A percentile compares a stretch with the other conserved stretches of the same genome.
phyloP scores from a whole-genome alignment of 1,140 invertebrate species.

The Heliconius nattereri region DNA sequence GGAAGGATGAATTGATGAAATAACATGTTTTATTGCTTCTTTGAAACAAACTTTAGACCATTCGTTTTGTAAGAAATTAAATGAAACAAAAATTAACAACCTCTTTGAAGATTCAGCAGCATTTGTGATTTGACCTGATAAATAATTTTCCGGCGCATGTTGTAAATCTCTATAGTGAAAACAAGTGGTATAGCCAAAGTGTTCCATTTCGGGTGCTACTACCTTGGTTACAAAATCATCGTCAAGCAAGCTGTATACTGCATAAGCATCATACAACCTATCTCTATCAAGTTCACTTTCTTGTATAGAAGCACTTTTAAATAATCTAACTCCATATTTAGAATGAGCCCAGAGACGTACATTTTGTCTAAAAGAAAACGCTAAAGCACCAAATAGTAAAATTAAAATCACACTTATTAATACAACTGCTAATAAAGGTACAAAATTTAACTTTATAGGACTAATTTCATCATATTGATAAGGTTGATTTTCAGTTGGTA shows the following conservation, averaged over 20 bases:
- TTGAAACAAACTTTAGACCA: conserved; percentile 88
- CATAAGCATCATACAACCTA: conserved; percentile 92
- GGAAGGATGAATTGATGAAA: conserved; percentile 84
- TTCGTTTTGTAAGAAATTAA: conserved; percentile 88
- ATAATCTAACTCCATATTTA: conserved; percentile 87
- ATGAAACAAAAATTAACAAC: conserved; percentile 87
- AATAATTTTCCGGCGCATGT: conserved; percentile 85
- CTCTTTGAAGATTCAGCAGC: conserved; percentile 88
- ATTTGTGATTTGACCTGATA: conserved; percentile 89
- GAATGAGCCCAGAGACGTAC: conserved; percentile 88
- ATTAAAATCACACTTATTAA: conserved; percentile 87
- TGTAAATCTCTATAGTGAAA: conserved; percentile 89
- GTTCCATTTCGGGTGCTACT: conserved; percentile 90
- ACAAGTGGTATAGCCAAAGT: conserved; percentile 87
- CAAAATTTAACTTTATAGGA: conserved; percentile 84
- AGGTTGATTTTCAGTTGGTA: conserved; percentile 83
- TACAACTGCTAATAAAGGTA: conserved; percentile 87
- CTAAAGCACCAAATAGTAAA: conserved; percentile 85
- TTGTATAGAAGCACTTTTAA: conserved; percentile 87
- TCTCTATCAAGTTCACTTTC: conserved; percentile 88
- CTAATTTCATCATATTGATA: conserved; percentile 78
- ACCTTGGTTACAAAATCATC: conserved; percentile 90
- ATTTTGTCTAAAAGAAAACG: conserved; percentile 89
- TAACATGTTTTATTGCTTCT: conserved; percentile 86
- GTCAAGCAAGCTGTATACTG: conserved; percentile 94